Evolutionary conservation across 1,140 invertebrate species (phyloP), one percentile per base, ranked within the genome.

Genomic region (Macrocentrus cingulum): DNA sequence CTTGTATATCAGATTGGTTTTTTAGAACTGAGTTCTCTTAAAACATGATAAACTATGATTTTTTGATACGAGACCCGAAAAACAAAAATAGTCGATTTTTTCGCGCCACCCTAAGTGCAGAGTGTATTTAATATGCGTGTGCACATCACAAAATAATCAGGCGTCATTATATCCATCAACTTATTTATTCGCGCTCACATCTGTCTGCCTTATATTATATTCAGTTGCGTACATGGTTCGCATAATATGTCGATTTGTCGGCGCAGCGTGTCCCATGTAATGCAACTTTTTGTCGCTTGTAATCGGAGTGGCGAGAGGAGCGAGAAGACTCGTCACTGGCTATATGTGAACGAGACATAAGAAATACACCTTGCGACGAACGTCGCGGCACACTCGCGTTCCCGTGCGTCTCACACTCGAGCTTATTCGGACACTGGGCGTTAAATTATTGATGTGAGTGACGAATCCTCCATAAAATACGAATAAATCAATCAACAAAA

Each of bases 161-260:
- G n/a, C n/a, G 7, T 15, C 36, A 13, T 39, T 39, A 15, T 15
- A 39, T 39, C 11, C 11, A 34, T 39, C 11, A 39, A 39, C 15
- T 39, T 13, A 39, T 39, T 39, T 39, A 39, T 39, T 39, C 36
- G 3, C 36, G 11, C 36, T n/a, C 36, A n/a, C 36, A 11, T 39
- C 13, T 39, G 2, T 39, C 36, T 39, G 15, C 7, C 13, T n/a
- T 39, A 39, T 39, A 39, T 39, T n/a, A 4, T n/a, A 4, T n/a
- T 39, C 7, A n/a, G n/a, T n/a, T n/a, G n/a, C 13, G 2, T 39
- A 39, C 36, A 39, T 39, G 64, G 64, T 60, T 59, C 63, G 72
- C 66, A 76, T 76, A 77, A 75, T 77, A 68, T 62, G 66, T 74
- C 75, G 74, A 77, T 77, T 76, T 77, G 72, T 75, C 72, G 72